Evolutionary conservation across 1,140 invertebrate species (phyloP).

Genomic region (Megalopta genalis): DNA sequence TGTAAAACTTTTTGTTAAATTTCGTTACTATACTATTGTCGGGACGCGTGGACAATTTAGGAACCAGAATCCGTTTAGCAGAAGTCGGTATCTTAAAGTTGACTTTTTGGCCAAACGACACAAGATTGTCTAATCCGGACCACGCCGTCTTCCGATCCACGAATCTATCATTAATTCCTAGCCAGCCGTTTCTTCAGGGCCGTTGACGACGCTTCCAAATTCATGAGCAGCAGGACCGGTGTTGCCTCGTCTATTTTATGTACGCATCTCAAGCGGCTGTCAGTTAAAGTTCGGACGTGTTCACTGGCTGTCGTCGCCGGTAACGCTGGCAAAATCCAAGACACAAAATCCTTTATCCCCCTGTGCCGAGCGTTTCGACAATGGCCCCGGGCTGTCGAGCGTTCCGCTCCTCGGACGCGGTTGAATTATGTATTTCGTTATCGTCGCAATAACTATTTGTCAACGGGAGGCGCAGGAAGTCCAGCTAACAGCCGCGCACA

Average conservation of each 20-base stretch:
- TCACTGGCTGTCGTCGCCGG: not conserved
- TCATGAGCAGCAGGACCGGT: not conserved
- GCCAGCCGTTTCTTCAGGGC: not conserved
- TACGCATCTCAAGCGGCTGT: not conserved
- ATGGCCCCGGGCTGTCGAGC: constrained; percentile 23
- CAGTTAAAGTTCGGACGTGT: constrained; percentile 3
- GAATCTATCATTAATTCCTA: not conserved
- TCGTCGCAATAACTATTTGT: constrained; percentile 59
- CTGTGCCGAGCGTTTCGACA: constrained; percentile 39
- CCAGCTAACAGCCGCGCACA: not conserved
- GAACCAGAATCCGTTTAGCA: no score
- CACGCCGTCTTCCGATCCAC: no score
- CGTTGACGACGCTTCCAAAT: not conserved
- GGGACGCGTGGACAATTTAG: no score
- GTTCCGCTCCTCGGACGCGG: constrained; percentile 20
- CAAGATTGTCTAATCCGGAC: no score
- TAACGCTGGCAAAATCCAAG: constrained; percentile 19
- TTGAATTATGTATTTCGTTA: constrained; percentile 62
- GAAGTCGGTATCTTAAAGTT: no score
- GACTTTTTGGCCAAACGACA: no score
- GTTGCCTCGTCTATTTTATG: not conserved
- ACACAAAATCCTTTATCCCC: constrained; percentile 31
- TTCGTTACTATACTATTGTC: no score
- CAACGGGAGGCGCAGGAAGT: constrained; percentile 30
- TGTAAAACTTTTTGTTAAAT: no score